These are phyloP conservation scores for Habrosyne pyritoides DNA, from an alignment of 2,888 invertebrate species.

Conservation along the genomic window DNA sequence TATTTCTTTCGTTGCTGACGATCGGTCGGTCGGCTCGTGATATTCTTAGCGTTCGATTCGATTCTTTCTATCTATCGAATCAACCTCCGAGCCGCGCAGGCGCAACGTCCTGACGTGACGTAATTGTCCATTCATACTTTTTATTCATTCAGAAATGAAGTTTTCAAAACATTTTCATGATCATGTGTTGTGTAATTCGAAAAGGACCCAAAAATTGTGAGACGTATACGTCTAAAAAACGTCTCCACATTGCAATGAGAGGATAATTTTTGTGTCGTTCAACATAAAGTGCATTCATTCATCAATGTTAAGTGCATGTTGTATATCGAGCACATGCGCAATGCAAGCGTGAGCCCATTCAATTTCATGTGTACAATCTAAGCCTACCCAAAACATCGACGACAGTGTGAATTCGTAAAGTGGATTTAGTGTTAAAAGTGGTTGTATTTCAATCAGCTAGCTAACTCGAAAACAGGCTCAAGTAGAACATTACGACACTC, in stretches of 20 bases:
- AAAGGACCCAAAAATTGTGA: constrained; percentile 28
- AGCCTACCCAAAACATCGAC: constrained; percentile 40
- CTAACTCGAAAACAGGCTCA: constrained; percentile 65
- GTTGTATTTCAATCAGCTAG: constrained; percentile 51
- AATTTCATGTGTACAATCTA: constrained; percentile 40
- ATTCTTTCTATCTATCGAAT: constrained; percentile 10
- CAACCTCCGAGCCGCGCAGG: constrained; percentile 66
- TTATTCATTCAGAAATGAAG: constrained; percentile 75
- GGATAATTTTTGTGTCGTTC: constrained; percentile 40
- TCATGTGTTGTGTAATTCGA: constrained; percentile 49
- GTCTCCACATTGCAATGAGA: constrained; percentile 28
- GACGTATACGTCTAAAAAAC: constrained; percentile 22
- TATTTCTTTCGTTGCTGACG: background rate
- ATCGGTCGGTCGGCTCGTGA: background rate
- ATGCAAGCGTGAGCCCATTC: constrained; percentile 56
- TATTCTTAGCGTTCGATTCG: background rate
- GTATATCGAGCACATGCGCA: constrained; percentile 73
- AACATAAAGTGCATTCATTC: constrained; percentile 72
- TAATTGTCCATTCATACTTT: constrained; percentile 83
- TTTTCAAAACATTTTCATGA: constrained; percentile 66
- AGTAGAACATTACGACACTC: constrained; percentile 83
- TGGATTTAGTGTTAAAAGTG: constrained; percentile 43
- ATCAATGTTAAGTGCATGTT: constrained; percentile 68
- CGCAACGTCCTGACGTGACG: constrained; percentile 79
- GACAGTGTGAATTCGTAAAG: constrained; percentile 52